Evolutionary conservation across 2,888 invertebrate genomes (phyloP), one percentile per base, ranked within the genome.

Genomic region (Platycheirus rosarum): DNA sequence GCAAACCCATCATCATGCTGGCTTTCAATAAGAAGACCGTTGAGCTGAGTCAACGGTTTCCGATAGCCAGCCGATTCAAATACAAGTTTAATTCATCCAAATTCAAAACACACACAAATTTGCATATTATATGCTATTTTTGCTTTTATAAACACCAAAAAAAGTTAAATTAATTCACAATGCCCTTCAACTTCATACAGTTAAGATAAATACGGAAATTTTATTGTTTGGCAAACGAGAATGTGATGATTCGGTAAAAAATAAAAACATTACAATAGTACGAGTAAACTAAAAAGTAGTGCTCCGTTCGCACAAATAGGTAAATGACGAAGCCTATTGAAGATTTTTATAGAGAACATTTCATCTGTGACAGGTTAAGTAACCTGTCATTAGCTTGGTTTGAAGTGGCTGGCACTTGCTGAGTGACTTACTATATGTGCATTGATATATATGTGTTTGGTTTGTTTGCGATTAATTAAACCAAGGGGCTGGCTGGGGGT

Each of bases 141-240:
- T 29, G 16, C 18, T 32, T 51, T 37, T 55, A 13, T 11, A 23
- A 40, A 26, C 57, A 14, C n/a, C n/a, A n/a, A n/a, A n/a, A n/a
- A 40, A 57, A 57, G 23, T 40, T 26, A 55, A 57, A 40, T 16
- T 40, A 40, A 57, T 48, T 48, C 20, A 48, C 13, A 49, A 40
- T 57, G 57, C 57, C 57, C 57, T 57, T 57, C 57, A 57, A 57
- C 57, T 57, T 57, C 14, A n/a, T 57, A 40, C 57, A 5, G 23
- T 57, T 7, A 57, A 57, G 37, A 57, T 57, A 40, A 57, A 40
- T 57, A 40, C 40, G 57, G 57, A 57, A 57, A 57, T 57, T 40
- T 40, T 40, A 13, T 20, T 40, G 40, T 26, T 40, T 57, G 40
- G 57, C 57, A 40, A 14, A 0, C 40, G 5, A 57, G 57, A 57